Evolutionary conservation across 2,113 vertebrate species (phyloP).

Genomic region (Indicator maculatus): DNA sequence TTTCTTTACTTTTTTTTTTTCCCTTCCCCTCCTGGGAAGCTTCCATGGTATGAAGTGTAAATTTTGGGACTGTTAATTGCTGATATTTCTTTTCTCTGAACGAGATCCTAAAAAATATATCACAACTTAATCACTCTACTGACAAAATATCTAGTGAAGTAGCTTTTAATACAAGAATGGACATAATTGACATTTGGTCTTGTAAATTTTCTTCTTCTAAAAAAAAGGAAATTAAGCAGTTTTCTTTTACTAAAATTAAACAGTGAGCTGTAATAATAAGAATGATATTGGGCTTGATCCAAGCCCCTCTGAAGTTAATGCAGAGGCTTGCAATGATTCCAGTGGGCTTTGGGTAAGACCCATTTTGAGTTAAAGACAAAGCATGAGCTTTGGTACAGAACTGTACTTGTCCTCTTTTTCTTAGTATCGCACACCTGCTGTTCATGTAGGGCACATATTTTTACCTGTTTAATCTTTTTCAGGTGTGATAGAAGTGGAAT

Average conservation of each 20-base stretch:
- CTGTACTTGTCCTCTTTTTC: not conserved
- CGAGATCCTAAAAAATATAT: constrained; percentile 30
- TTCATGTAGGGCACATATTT: not conserved
- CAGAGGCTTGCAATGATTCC: not conserved
- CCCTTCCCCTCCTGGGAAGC: not conserved
- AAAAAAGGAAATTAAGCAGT: constrained; percentile 34
- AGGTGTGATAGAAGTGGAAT: not conserved
- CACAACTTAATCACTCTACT: constrained; percentile 16
- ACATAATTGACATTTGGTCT: constrained; percentile 26
- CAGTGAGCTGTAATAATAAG: not conserved
- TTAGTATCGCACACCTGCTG: not conserved
- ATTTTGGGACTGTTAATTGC: not conserved
- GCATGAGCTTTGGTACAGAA: not conserved
- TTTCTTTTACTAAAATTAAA: constrained; percentile 53
- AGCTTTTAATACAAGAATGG: constrained; percentile 1
- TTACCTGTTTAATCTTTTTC: not conserved
- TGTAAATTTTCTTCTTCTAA: not conserved
- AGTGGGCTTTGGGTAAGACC: not conserved
- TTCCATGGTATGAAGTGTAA: not conserved
- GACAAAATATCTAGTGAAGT: constrained; percentile 55
- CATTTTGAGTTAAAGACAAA: not conserved
- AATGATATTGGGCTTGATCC: not conserved
- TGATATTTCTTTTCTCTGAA: constrained; percentile 4
- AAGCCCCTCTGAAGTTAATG: not conserved
- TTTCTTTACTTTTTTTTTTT: not conserved